phyloP scores from a whole-genome alignment of 2,113 vertebrate species.

The Brevimyrus niger region DNA sequence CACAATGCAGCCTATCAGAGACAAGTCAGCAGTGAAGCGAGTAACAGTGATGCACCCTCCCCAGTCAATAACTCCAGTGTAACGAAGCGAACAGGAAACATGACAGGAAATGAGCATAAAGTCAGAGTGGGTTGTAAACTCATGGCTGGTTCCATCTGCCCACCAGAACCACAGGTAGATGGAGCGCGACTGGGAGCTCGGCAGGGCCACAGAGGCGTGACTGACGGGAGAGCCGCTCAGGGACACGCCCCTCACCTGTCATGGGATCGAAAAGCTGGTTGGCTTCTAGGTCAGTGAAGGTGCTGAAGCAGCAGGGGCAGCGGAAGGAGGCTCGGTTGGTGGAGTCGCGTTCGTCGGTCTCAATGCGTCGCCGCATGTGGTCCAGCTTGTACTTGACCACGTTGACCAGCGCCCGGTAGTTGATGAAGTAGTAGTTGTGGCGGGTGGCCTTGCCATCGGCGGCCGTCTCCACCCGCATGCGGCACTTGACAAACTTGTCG shows the following conservation, averaged over 20 bases:
- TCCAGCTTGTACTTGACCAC: slow-evolving; percentile 98
- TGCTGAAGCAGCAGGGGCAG: slow-evolving; percentile 86
- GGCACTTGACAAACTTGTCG: slow-evolving; percentile 97
- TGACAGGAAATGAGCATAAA: not conserved
- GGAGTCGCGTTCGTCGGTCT: slow-evolving; percentile 92
- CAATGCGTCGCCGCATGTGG: slow-evolving; percentile 95
- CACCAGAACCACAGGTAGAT: not conserved
- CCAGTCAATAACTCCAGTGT: not conserved
- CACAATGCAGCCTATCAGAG: not conserved
- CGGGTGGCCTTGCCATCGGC: slow-evolving; percentile 90
- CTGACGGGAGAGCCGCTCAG: not conserved
- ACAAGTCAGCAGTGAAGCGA: not conserved
- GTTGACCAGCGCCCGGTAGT: slow-evolving; percentile 90
- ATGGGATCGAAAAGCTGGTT: slow-evolving; percentile 92
- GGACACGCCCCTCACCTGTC: slow-evolving; percentile 68
- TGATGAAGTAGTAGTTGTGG: slow-evolving; percentile 98
- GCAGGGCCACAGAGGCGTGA: not conserved
- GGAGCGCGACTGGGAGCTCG: not conserved
- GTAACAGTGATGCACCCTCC: not conserved
- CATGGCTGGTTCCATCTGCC: not conserved
- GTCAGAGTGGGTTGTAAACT: not conserved
- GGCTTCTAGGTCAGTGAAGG: slow-evolving; percentile 94
- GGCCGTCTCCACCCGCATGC: slow-evolving; percentile 93
- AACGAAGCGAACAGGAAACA: not conserved
- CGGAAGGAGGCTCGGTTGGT: slow-evolving; percentile 94